Conservation (phyloP, 1,140 invertebrate genomes). For the Lamellibrachia luymesi region DNA sequence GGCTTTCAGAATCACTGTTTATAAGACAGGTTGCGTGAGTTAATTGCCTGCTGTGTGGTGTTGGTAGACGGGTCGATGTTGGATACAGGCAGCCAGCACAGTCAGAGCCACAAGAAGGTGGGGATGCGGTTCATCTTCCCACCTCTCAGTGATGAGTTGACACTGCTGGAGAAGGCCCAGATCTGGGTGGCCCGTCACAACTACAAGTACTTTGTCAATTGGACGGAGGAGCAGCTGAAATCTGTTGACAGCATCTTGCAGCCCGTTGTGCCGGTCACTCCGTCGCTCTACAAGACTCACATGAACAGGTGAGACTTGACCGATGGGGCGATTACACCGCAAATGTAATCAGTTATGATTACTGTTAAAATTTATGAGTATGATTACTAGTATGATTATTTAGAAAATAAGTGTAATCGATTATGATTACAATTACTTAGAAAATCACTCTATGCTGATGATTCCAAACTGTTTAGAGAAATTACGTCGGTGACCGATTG, state of each 20-base stretch:
- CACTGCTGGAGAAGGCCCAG: constrained; percentile 20
- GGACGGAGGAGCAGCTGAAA: constrained; percentile 31
- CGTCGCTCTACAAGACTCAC: constrained; percentile 31
- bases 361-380: too few species aligned
- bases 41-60: background rate
- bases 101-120: constrained; percentile 23
- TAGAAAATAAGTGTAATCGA: too few species aligned
- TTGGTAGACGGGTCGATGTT: background rate
- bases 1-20: too few species aligned
- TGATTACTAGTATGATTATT: too few species aligned
- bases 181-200: constrained; percentile 33
- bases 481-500: too few species aligned
- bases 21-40: too few species aligned
- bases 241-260: constrained; percentile 26
- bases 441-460: too few species aligned
- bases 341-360: too few species aligned
- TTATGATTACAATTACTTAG: too few species aligned
- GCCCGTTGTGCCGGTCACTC: constrained; percentile 29
- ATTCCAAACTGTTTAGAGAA: too few species aligned
- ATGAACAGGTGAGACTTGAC: constrained; percentile 32
- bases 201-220: constrained; percentile 34
- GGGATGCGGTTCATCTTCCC: constrained; percentile 30
- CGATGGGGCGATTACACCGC: background rate
- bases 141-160: constrained; percentile 27
- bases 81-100: background rate